These are phyloP conservation scores for Coptotermes formosanus DNA, from an alignment of 1,140 invertebrate species.

Conservation along the genomic window DNA sequence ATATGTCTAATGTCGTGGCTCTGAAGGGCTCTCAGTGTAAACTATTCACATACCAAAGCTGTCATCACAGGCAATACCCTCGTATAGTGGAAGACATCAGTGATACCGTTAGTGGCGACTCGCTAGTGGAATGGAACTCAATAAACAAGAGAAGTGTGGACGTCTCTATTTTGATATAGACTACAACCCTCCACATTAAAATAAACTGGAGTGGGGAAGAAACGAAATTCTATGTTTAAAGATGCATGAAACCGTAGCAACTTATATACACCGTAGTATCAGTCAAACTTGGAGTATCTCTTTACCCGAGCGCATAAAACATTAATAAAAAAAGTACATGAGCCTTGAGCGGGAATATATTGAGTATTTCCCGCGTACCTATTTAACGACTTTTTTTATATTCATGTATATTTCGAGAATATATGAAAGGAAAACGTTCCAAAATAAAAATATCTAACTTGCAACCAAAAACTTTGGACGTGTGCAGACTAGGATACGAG, in stretches of 20 bases:
- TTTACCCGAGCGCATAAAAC: not conserved
- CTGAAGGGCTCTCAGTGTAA: not conserved
- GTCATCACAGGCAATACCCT: constrained; percentile 6
- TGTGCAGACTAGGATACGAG: not conserved
- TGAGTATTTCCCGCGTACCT: too few relatives aligned
- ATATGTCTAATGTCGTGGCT: not conserved
- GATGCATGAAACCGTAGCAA: not conserved
- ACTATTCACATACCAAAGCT: not conserved
- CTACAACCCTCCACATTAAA: not conserved
- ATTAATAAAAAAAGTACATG: not conserved
- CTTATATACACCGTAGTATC: not conserved
- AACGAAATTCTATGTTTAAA: not conserved
- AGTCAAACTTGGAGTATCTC: not conserved
- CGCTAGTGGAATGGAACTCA: not conserved
- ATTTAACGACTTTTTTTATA: too few relatives aligned
- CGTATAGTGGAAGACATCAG: not conserved
- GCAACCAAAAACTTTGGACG: not conserved
- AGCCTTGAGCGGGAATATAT: too few relatives aligned
- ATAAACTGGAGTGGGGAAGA: not conserved
- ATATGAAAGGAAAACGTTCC: too few relatives aligned
- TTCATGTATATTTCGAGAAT: too few relatives aligned
- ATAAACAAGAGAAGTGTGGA: not conserved
- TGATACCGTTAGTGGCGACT: not conserved
- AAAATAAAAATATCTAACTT: not conserved
- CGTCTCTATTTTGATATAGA: not conserved